These are phyloP conservation scores for Perca schrenkii DNA, from an alignment of 2,113 vertebrate genomes.

Conservation along the genomic window DNA sequence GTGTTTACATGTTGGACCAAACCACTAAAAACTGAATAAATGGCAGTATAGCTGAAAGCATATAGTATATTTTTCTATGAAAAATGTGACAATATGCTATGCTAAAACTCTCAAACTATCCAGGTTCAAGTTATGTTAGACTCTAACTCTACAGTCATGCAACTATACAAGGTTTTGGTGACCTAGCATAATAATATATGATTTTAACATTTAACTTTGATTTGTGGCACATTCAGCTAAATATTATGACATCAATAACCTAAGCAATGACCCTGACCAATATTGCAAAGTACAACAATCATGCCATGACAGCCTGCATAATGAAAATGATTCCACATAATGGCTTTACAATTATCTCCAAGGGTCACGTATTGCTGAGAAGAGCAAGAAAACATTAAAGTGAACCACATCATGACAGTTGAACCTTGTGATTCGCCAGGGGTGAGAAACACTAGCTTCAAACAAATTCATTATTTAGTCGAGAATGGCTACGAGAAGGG, in stretches of 20 bases:
- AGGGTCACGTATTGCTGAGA: slow-evolving; percentile 58
- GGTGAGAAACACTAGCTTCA: slow-evolving; percentile 42
- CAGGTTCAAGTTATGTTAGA: neutral
- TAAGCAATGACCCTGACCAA: slow-evolving; percentile 1
- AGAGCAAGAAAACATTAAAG: slow-evolving; percentile 58
- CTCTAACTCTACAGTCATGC: slow-evolving; percentile 3
- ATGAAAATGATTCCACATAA: slow-evolving; percentile 53
- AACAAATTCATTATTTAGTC: slow-evolving; percentile 68
- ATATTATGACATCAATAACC: slow-evolving; percentile 17
- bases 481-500: slow-evolving; percentile 11
- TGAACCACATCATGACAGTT: slow-evolving; percentile 45
- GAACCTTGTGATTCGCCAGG: slow-evolving; percentile 54
- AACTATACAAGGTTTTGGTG: neutral
- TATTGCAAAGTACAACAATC: slow-evolving; percentile 27
- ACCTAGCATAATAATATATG: neutral
- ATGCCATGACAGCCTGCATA: slow-evolving; percentile 27
- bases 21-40: neutral
- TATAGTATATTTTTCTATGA: neutral
- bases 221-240: slow-evolving; percentile 3
- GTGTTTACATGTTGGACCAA: too few species aligned
- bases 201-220: neutral
- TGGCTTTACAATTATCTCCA: slow-evolving; percentile 58
- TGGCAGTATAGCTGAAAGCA: neutral
- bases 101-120: neutral
- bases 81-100: neutral